Conservation (phyloP, 2,113 vertebrate species). For the Phoxinus phoxinus region DNA sequence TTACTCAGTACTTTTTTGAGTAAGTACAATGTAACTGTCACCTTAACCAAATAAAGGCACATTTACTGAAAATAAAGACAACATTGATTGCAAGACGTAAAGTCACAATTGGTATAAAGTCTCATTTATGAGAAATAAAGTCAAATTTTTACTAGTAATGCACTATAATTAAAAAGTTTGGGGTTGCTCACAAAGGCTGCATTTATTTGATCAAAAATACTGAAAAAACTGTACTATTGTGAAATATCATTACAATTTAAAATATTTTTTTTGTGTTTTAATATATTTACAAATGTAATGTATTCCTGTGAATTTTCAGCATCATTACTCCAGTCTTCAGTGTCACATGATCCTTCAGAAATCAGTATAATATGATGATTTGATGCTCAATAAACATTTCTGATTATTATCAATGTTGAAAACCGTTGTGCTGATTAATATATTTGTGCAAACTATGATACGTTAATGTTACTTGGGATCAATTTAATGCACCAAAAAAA, state of each 20-base stretch:
- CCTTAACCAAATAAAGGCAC: no score
- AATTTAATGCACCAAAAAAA: no score
- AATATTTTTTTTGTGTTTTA: background rate
- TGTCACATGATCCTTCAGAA: background rate
- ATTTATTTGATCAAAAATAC: no score
- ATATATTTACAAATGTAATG: background rate
- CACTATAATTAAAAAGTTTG: no score
- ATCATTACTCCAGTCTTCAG: background rate
- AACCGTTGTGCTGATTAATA: background rate
- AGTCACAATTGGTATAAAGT: background rate
- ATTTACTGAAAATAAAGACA: background rate
- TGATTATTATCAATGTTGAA: background rate
- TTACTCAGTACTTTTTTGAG: no score
- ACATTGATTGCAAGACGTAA: background rate
- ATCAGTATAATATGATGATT: background rate
- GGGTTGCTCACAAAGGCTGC: no score
- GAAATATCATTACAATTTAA: background rate
- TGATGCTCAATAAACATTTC: background rate
- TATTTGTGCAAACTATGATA: background rate
- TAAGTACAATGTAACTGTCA: no score
- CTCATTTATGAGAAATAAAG: background rate
- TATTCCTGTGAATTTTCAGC: background rate
- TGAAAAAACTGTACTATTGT: no score
- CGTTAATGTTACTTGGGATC: no score
- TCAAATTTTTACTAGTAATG: background rate